phyloP scores from a whole-genome alignment of 2,888 invertebrate genomes.

The Epinotia ramella region DNA sequence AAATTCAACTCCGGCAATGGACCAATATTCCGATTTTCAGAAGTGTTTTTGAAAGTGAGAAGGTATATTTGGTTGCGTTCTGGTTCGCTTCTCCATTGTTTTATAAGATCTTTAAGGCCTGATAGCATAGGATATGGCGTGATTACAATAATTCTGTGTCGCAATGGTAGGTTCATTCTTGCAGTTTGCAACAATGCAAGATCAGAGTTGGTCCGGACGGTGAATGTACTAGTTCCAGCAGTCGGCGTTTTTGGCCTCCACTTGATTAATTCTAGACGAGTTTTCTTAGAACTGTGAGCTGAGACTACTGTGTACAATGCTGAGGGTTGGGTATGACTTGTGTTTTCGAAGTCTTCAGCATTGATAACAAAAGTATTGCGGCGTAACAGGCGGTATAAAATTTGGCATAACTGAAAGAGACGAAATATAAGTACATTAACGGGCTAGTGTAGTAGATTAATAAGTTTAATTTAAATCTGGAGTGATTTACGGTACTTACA shows the following conservation, averaged over 20 bases:
- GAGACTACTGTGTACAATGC: conserved; percentile 46
- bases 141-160: conserved; percentile 49
- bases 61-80: conserved; percentile 48
- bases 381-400: conserved; percentile 54
- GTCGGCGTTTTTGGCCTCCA: conserved; percentile 47
- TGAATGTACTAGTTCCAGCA: conserved; percentile 46
- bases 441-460: too few relatives aligned
- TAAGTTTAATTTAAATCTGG: too few relatives aligned
- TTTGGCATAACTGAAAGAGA: conserved; percentile 41
- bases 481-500: conserved; percentile 32
- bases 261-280: conserved; percentile 48
- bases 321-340: conserved; percentile 35
- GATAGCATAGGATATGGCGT: conserved; percentile 48
- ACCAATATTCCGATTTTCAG: conserved; percentile 47
- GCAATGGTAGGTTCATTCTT: conserved; percentile 35
- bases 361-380: conserved; percentile 68
- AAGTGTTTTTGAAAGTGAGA: conserved; percentile 48
- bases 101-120: conserved; percentile 48
- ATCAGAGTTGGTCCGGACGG: conserved; percentile 47
- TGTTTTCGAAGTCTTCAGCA: conserved; percentile 64
- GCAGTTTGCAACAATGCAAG: conserved; percentile 41
- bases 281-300: conserved; percentile 42
- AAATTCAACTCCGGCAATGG: conserved; percentile 48
- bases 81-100: conserved; percentile 47
- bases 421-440: too few relatives aligned